These are phyloP conservation scores for Drosophila infuscata DNA, from an alignment of 2,888 invertebrate genomes.

Conservation along the genomic window DNA sequence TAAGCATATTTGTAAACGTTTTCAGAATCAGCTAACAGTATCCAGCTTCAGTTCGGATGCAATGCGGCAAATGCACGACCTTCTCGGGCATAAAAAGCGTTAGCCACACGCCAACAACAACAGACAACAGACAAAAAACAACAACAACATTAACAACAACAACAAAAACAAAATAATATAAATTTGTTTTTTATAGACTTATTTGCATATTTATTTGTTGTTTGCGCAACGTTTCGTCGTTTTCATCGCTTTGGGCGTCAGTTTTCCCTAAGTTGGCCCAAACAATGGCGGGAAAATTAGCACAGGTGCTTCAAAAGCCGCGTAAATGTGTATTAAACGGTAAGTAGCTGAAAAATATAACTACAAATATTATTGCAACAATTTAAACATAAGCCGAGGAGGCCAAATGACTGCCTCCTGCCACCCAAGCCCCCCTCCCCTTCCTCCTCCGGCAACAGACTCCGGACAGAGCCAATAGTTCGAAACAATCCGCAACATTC, in stretches of 20 bases:
- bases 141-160: constrained; percentile 3
- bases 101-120: constrained; percentile 44
- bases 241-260: constrained; percentile 44
- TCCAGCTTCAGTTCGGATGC: constrained; percentile 1
- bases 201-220: constrained; percentile 48
- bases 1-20: neutral
- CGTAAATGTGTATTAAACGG: constrained; percentile 57
- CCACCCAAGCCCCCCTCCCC: neutral
- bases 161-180: constrained; percentile 21
- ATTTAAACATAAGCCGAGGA: constrained; percentile 56
- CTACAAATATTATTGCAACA: constrained; percentile 72
- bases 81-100: constrained; percentile 35
- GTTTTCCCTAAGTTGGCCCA: constrained; percentile 60
- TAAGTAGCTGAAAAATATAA: constrained; percentile 66
- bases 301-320: constrained; percentile 62
- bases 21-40: constrained; percentile 5
- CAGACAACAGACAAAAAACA: neutral
- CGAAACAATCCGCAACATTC: constrained; percentile 23
- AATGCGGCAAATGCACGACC: constrained; percentile 24
- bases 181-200: constrained; percentile 14
- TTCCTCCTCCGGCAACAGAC: neutral
- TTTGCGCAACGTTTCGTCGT: constrained; percentile 39
- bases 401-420: constrained; percentile 16
- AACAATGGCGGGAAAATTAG: constrained; percentile 75
- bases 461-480: neutral